Evolutionary conservation across 2,888 invertebrate genomes (phyloP).

Genomic region (Ariolimax columbianus): DNA sequence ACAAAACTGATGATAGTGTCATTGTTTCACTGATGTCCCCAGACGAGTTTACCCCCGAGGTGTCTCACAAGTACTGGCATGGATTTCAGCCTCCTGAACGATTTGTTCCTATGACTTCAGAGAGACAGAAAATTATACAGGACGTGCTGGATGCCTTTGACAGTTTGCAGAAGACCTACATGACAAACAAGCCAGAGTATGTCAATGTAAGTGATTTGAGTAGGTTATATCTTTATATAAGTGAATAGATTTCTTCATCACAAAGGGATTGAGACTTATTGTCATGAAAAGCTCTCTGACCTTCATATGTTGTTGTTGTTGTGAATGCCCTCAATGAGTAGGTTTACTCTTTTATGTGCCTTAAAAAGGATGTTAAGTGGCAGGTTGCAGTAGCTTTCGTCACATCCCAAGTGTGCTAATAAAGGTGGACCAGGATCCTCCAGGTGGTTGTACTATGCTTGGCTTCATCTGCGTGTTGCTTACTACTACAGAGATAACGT

Average conservation of each 20-base stretch:
- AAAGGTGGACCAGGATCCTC: too few species aligned
- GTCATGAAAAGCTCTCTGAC: too few species aligned
- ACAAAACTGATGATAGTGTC: not conserved
- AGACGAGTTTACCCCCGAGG: conserved; percentile 44
- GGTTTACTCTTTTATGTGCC: too few species aligned
- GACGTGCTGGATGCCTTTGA: conserved; percentile 46
- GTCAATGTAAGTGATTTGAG: conserved; percentile 39
- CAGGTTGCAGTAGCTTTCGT: too few species aligned
- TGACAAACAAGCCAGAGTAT: conserved; percentile 30
- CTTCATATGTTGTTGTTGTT: too few species aligned
- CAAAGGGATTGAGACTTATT: too few species aligned
- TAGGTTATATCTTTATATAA: not conserved
- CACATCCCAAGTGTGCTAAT: too few species aligned
- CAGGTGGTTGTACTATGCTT: too few species aligned
- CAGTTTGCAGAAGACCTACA: conserved; percentile 40
- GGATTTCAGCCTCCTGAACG: conserved; percentile 11
- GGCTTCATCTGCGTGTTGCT: too few species aligned
- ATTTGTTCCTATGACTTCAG: conserved; percentile 24
- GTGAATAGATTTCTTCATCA: not conserved
- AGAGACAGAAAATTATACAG: conserved; percentile 43
- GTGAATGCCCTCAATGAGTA: too few species aligned
- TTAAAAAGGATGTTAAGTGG: too few species aligned
- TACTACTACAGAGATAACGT: too few species aligned
- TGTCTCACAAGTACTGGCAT: conserved; percentile 53
- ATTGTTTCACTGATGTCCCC: conserved; percentile 40